Percentiles rank a stretch among this genome's conserved stretches.
Evolutionary conservation across 2,797 vertebrate species (phyloP).

Genomic region (Pantherophis vulpinus): DNA sequence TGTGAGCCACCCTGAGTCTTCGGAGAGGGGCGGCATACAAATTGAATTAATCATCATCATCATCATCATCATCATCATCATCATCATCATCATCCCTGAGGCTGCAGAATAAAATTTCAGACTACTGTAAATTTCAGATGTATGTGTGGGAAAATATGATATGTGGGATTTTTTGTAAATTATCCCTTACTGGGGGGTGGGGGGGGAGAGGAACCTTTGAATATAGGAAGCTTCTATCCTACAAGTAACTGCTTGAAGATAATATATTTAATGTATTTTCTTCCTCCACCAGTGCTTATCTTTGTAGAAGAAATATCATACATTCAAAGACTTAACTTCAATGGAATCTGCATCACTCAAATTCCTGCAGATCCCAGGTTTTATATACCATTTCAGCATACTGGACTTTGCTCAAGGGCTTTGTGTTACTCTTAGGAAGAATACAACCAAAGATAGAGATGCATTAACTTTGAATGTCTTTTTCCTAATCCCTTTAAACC

Average conservation of each 20-base stretch:
- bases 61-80: too few species aligned
- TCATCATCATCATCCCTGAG: background rate
- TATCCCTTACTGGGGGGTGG: background rate
- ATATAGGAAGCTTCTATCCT: background rate
- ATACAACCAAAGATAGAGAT: constrained; percentile 20
- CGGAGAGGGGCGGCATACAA: too few species aligned
- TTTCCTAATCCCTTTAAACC: constrained; percentile 37
- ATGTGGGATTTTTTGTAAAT: background rate
- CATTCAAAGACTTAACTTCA: background rate
- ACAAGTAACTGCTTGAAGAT: background rate
- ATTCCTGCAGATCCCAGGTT: background rate
- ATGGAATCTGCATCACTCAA: background rate
- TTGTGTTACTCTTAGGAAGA: constrained; percentile 19
- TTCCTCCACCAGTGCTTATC: too few species aligned
- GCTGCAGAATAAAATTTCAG: background rate
- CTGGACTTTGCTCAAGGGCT: constrained; percentile 22
- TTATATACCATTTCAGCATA: background rate
- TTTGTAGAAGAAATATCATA: background rate
- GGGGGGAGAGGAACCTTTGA: background rate
- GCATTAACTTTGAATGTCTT: constrained; percentile 26
- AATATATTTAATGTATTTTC: background rate
- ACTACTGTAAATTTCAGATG: background rate
- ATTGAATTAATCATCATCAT: too few species aligned
- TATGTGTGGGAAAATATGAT: background rate
- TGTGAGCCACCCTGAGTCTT: too few species aligned